phyloP scores from a whole-genome alignment of 2,797 vertebrate species.

The Toxotes lorentzi region DNA sequence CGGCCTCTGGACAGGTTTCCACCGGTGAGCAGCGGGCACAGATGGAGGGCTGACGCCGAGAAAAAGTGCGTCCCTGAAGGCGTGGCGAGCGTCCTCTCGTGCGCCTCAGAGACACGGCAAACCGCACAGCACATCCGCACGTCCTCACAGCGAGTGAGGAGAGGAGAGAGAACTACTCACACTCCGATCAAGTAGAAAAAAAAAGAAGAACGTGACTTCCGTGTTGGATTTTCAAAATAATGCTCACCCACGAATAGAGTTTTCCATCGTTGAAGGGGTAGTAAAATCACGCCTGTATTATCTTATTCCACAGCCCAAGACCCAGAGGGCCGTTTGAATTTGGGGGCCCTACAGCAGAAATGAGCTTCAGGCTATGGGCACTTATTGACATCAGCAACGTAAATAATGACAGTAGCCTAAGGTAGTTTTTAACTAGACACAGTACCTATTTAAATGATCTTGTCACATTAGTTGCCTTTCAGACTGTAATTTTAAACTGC shows the following conservation, averaged over 20 bases:
- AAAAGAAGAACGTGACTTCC: constrained; percentile 8
- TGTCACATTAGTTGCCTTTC: background rate
- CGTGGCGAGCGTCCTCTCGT: constrained; percentile 69
- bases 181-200: constrained; percentile 9
- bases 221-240: constrained; percentile 54
- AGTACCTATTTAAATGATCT: too few relatives aligned
- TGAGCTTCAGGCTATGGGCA: background rate
- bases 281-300: background rate
- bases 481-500: background rate
- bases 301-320: background rate
- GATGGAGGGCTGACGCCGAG: constrained; percentile 19
- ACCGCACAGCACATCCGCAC: constrained; percentile 50
- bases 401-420: background rate
- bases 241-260: fast-evolving
- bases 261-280: too few relatives aligned
- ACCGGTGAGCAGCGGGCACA: constrained; percentile 11
- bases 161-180: constrained; percentile 52
- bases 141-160: constrained; percentile 60
- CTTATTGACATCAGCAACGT: background rate
- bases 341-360: background rate
- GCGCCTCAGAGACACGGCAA: constrained; percentile 64
- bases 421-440: too few relatives aligned
- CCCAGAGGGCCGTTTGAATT: too few relatives aligned
- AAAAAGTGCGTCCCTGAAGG: constrained; percentile 64
- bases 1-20: constrained; percentile 18